Base-by-base conservation (phyloP, 2,888 invertebrate genomes). In the Pachliopta kotzebuea region DNA sequence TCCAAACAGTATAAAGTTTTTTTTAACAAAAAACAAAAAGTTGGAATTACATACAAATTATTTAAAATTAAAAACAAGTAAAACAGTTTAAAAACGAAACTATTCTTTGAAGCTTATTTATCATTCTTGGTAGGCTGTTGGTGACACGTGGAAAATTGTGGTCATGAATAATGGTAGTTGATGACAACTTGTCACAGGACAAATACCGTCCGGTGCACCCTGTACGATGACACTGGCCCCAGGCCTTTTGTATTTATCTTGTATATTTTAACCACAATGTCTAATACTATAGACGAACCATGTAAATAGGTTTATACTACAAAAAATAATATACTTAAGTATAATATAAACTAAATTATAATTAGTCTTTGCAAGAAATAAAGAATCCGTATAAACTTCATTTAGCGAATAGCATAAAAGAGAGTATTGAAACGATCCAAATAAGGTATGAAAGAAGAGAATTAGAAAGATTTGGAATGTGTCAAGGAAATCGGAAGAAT, bases 81-180 rank as follows among this genome's bases (percentile, higher is more conserved):
- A 54, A 53, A 54, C 54, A 42, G 1, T 42, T 37, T 54, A 23
- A 55, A 17, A 61, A 55, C 23, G 42, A 61, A 61, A 61, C n/a
- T 45, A 61, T 26, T 56, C 31, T 64, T 64, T 60, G 9, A 56
- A 52, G 74, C 69, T 66, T 80, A 83, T 82, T 81, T 76, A 79
- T 80, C 77, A 80, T 76, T 73, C 72, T 76, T 77, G 77, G 76
- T 76, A 74, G 76, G 75, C 76, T 85, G 86, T 73, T 71, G 74
- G 74, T 77, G 87, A 83, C 86, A 85, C 81, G 84, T 84, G 83
- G 84, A 86, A 87, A 86, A 85, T 85, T 85, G 84, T 84, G 78
- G 77, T 71, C 71, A 77, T 87, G 86, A 87, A 79, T 88, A 85
- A 89, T 88, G 86, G 81, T 76, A 71, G 66, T 60, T 63, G 73